Conservation (phyloP, 2,797 vertebrate genomes). For the Cirrhinus mrigala region DNA sequence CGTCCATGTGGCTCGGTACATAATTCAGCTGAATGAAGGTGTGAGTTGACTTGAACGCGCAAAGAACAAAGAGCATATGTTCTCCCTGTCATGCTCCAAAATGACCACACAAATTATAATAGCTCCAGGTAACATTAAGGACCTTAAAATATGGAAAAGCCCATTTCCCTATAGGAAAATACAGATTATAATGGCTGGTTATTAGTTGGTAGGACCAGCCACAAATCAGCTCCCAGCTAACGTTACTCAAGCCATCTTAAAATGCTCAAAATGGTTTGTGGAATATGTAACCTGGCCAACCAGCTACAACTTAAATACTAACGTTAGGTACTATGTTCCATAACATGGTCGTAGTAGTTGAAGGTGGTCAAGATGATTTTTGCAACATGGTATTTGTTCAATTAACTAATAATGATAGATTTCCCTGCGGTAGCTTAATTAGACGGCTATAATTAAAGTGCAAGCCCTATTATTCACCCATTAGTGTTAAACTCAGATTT, state of each 20-base stretch:
- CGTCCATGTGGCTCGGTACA: slow-evolving; percentile 14
- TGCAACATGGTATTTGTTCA: neutral
- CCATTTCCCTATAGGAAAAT: neutral
- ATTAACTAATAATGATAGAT: neutral
- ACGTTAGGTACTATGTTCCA: neutral
- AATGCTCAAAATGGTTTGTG: neutral
- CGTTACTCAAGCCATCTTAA: neutral
- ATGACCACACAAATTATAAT: neutral
- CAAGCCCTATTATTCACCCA: neutral
- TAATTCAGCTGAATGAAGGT: slow-evolving; percentile 24
- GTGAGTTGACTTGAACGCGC: slow-evolving; percentile 2
- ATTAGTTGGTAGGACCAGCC: neutral
- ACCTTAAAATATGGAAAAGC: neutral
- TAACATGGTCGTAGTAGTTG: neutral
- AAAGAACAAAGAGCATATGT: slow-evolving; percentile 17
- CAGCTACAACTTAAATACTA: neutral
- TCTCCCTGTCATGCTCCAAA: neutral
- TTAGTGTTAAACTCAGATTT: neutral
- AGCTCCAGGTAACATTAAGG: neutral
- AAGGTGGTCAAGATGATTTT: neutral
- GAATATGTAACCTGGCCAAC: neutral
- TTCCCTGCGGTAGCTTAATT: neutral
- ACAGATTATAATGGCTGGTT: neutral
- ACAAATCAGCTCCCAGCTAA: neutral
- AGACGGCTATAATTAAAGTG: neutral